Evolutionary conservation across 1,140 invertebrate genomes (phyloP).

Genomic region (Oryctes rhinoceros): DNA sequence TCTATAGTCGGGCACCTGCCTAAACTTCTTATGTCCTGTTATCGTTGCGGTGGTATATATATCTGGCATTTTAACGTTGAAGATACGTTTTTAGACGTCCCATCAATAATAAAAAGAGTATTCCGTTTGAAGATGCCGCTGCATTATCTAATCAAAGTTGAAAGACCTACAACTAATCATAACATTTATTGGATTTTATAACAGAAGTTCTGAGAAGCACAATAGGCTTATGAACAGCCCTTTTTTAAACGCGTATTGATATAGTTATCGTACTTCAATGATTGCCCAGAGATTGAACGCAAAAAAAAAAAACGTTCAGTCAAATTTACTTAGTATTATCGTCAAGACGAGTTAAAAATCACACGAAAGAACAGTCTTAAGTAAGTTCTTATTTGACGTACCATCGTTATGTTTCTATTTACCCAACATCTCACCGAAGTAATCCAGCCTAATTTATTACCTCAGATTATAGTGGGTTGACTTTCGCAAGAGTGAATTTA

Average conservation of each 20-base stretch:
- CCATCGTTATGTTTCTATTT: not conserved
- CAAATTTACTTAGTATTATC: constrained; percentile 19
- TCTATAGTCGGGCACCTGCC: too few species aligned
- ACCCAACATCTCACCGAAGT: constrained; percentile 7
- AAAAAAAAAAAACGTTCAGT: not conserved
- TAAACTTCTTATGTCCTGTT: too few species aligned
- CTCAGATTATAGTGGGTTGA: not conserved
- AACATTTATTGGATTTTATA: not conserved
- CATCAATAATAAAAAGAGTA: not conserved
- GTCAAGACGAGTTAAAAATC: not conserved
- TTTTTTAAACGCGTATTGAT: not conserved
- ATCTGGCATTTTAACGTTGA: not conserved
- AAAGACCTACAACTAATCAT: not conserved
- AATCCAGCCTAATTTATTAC: not conserved
- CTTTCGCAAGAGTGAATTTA: not conserved
- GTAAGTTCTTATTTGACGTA: not conserved
- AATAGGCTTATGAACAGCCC: not conserved
- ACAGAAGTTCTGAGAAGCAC: not conserved
- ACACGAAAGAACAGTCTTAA: not conserved
- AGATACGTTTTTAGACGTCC: not conserved
- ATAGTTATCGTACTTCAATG: not conserved
- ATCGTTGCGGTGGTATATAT: too few species aligned
- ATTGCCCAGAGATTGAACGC: not conserved
- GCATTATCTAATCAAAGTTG: constrained; percentile 4
- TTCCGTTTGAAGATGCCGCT: not conserved